Conservation (phyloP, 2,113 vertebrate genomes). For the Dolichallabes microphthalmus region DNA sequence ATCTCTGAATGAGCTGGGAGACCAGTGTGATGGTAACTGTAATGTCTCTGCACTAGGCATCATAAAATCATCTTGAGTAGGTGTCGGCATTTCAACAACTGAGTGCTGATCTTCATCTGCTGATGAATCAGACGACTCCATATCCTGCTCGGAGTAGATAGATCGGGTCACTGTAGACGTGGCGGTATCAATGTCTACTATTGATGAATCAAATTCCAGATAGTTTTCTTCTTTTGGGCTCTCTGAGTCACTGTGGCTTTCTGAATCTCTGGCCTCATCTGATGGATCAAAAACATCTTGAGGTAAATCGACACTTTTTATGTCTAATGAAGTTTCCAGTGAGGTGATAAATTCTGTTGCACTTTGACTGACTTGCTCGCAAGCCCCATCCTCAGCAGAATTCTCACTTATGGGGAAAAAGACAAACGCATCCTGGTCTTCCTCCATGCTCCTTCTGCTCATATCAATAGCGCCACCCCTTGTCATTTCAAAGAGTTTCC, state of each 20-base stretch:
- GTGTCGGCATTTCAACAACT: constrained; percentile 85
- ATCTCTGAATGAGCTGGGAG: constrained; percentile 58
- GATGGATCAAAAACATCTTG: background rate
- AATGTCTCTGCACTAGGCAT: constrained; percentile 42
- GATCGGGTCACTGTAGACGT: constrained; percentile 66
- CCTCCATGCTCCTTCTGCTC: constrained; percentile 84
- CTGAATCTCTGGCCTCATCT: constrained; percentile 27
- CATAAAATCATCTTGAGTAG: constrained; percentile 29
- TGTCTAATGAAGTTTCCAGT: background rate
- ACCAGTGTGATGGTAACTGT: constrained; percentile 51
- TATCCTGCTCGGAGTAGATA: constrained; percentile 69
- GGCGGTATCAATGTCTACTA: constrained; percentile 70
- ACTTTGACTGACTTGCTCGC: constrained; percentile 32
- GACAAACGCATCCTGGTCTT: constrained; percentile 77
- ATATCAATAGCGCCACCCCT: constrained; percentile 96
- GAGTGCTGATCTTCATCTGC: constrained; percentile 85
- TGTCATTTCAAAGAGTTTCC: constrained; percentile 98
- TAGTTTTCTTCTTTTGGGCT: constrained; percentile 65
- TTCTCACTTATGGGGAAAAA: constrained; percentile 85
- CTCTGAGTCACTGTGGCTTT: constrained; percentile 11
- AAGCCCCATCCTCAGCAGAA: constrained; percentile 53
- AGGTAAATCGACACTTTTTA: background rate
- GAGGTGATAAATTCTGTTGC: background rate
- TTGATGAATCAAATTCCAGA: constrained; percentile 69
- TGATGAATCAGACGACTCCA: constrained; percentile 83